Percentiles rank a stretch among this genome's conserved stretches.
Evolutionary conservation across 1,140 invertebrate genomes (phyloP).

Genomic region (Oscheius sp.): DNA sequence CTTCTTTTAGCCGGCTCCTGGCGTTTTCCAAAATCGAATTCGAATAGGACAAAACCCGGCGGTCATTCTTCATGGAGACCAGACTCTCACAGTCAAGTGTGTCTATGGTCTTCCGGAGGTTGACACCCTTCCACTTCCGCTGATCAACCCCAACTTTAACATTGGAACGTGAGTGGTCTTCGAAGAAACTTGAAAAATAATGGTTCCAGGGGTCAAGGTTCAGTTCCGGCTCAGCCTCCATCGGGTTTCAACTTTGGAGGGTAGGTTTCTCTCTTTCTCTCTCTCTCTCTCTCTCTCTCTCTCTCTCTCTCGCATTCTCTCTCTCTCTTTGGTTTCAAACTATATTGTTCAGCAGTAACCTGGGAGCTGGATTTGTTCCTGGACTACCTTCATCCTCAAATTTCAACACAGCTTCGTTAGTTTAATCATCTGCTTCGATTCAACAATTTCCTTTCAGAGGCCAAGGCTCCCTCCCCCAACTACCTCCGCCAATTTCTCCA

Average conservation of each 20-base stretch:
- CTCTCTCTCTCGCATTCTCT: too few species aligned
- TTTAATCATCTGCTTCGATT: too few species aligned
- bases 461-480: neutral
- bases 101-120: conserved; percentile 30
- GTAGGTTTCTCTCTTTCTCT: too few species aligned
- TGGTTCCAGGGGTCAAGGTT: neutral
- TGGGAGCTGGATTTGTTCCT: neutral
- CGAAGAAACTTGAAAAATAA: neutral
- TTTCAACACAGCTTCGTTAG: too few species aligned
- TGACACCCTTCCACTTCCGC: conserved; percentile 28
- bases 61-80: conserved; percentile 30
- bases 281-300: too few species aligned
- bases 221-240: neutral
- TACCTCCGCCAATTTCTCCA: neutral
- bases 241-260: too few species aligned
- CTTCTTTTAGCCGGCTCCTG: conserved; percentile 23
- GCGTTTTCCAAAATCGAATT: conserved; percentile 35
- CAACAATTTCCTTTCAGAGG: too few species aligned
- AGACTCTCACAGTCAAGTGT: conserved; percentile 33
- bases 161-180: conserved; percentile 17
- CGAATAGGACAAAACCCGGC: conserved; percentile 33
- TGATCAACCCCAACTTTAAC: conserved; percentile 35
- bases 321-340: too few species aligned
- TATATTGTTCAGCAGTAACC: neutral
- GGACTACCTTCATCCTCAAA: neutral